phyloP scores from a whole-genome alignment of 2,888 invertebrate genomes.

The Papilio demoleus region DNA sequence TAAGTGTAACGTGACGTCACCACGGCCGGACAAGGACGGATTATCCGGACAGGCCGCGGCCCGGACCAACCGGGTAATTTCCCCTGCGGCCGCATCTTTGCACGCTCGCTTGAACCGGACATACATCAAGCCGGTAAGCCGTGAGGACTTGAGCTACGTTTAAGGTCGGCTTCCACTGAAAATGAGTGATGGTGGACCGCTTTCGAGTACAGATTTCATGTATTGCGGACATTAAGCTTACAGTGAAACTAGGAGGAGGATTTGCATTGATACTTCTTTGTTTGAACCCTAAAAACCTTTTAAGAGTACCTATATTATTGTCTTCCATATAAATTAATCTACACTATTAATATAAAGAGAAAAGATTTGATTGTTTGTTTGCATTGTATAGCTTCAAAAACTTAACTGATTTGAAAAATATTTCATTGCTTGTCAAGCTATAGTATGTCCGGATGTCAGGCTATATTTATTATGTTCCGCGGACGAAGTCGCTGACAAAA shows the following conservation, averaged over 20 bases:
- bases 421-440: no score
- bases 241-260: background rate
- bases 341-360: no score
- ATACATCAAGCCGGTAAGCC: slow-evolving; percentile 28
- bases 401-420: no score
- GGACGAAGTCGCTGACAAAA: no score
- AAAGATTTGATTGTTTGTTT: no score
- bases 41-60: slow-evolving; percentile 51
- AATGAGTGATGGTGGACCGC: slow-evolving; percentile 12
- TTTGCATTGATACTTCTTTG: background rate
- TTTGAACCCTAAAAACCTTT: background rate
- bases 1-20: slow-evolving; percentile 38
- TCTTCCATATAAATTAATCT: background rate
- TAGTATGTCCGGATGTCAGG: no score
- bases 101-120: slow-evolving; percentile 43
- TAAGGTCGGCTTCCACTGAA: slow-evolving; percentile 17
- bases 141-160: slow-evolving; percentile 8
- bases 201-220: background rate
- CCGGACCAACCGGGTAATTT: slow-evolving; percentile 55
- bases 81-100: slow-evolving; percentile 59
- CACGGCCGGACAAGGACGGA: slow-evolving; percentile 56
- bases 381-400: no score
- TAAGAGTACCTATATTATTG: background rate
- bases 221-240: slow-evolving; percentile 9
- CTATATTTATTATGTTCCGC: background rate